Evolutionary conservation across 2,113 vertebrate genomes (phyloP), one percentile per base, ranked within the genome.

Genomic region (Platichthys stellatus): DNA sequence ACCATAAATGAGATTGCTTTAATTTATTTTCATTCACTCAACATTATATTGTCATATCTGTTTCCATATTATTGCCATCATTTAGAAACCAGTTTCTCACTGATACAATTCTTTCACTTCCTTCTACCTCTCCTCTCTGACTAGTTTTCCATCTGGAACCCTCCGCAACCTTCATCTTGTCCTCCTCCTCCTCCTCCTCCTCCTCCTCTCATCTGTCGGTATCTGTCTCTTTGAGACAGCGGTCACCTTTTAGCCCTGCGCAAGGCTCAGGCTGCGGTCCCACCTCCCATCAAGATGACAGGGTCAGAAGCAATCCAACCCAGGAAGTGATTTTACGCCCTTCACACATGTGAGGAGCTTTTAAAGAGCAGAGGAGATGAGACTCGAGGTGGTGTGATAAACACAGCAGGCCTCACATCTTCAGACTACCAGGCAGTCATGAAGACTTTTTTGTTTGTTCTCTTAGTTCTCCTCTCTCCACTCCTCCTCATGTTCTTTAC

Each of bases 91-190:
- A 28, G 10, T 54, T 56, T 62, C n/a, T 47, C 14, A 65, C 21
- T 9, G 7, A 20, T 5, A 35, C 23, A 14, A 5, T 68, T 62
- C 17, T 57, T 14, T 64, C 23, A 43, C 10, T 31, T 63, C 9
- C 14, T 8, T 76, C 47, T 21, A 1, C 43, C 24, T 62, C n/a
- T 51, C 17, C 47, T 49, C 26, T 60, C 73, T 90, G 86, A 91
- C 82, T 74, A 64, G 47, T 90, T 91, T 88, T 77, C 87, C 89
- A 92, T 78, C 87, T 93, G 90, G 88, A 61, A 43, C 59, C 45
- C 24, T 81, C 78, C 74, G 21, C 74, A 51, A 23, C 69, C 85
- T 51, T 58, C 63, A 35, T 69, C 69, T 49, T 38, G 15, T 4
- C 64, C 65, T 71, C 40, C 82, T 69, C 63, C 82, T 69, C 63